Evolutionary conservation across 2,888 invertebrate genomes (phyloP), one percentile per base, ranked within the genome.

Genomic region (Nephrotoma flavescens): DNA sequence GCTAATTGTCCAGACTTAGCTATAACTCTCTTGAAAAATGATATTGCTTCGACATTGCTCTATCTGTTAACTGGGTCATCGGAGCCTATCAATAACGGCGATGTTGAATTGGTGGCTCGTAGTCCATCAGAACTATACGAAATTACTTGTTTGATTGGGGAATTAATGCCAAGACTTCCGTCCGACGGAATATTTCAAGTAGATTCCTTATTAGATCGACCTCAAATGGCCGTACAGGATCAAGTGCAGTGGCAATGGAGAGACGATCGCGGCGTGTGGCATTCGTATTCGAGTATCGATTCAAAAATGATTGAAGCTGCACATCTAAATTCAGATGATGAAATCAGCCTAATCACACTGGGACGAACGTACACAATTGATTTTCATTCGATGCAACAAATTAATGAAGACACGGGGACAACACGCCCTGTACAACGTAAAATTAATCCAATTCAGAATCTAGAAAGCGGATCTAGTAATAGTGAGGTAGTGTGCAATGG

Each of bases 111-210:
- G 88, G 95, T 98, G 86, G 94, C 97, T 2, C 95, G 99, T 87
- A 96, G 97, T 86, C 98, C 99, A 0, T 98, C 99, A 90, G 99
- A 99, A 91, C 93, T 99, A 89, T 98, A 98, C 91, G 99, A 99
- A 93, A 97, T 99, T 88, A 99, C 99, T 6, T 97, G 97, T 89
- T 93, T 99, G 87, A 98, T 99, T 89, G 99, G 98, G 12, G 99
- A 99, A 92, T 93, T 99, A 89, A 97, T 99, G 97, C 99, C 99
- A 71, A 96, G 97, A 83, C 93, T 99, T 89, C 99, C 99, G 0
- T 95, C 95, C 0, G 98, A 98, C 91, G 99, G 99, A 9, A 96
- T 99, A 89, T 99, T 99, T 92, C 94, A 96, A 86, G 98, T 99
- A 87, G 99, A 99, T 92, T 94, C 95, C 85, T 93, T 98, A 89